Evolutionary conservation across 2,888 invertebrate species (phyloP).

Genomic region (Plutella xylostella): DNA sequence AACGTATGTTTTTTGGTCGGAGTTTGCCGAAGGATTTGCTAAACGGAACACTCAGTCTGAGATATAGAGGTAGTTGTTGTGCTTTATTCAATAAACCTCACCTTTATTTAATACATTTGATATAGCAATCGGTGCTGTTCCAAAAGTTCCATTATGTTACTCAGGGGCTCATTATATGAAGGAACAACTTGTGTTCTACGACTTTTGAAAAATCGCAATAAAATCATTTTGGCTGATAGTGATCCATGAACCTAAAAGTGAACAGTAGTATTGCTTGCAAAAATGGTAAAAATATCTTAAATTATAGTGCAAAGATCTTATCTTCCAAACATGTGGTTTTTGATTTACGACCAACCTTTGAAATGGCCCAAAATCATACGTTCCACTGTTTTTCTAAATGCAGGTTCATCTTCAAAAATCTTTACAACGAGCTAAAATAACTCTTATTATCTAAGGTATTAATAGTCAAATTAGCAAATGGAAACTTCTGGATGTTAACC

Average conservation of each 20-base stretch:
- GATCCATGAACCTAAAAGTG: not conserved
- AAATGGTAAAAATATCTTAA: not conserved
- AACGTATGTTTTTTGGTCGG: too few species aligned
- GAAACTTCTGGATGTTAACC: not conserved
- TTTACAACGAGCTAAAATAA: constrained; percentile 9
- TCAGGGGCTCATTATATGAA: too few species aligned
- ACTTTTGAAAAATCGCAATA: too few species aligned
- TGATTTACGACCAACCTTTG: constrained; percentile 34
- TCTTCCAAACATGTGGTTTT: constrained; percentile 21
- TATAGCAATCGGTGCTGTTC: too few species aligned
- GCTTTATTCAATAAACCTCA: too few species aligned
- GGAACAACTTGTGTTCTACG: too few species aligned
- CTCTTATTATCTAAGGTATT: not conserved
- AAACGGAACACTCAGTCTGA: too few species aligned
- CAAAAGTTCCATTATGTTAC: too few species aligned
- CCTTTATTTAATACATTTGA: too few species aligned
- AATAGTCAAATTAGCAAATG: not conserved
- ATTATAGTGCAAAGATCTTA: not conserved
- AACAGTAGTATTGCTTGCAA: not conserved
- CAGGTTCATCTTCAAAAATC: constrained; percentile 5
- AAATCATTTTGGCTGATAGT: too few species aligned
- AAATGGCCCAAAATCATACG: constrained; percentile 25
- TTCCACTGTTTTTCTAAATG: constrained; percentile 28
- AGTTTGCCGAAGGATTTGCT: too few species aligned
- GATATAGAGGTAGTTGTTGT: too few species aligned